Evolutionary conservation across 2,888 invertebrate genomes (phyloP), one percentile per base, ranked within the genome.

Genomic region (Drosophila rubida): DNA sequence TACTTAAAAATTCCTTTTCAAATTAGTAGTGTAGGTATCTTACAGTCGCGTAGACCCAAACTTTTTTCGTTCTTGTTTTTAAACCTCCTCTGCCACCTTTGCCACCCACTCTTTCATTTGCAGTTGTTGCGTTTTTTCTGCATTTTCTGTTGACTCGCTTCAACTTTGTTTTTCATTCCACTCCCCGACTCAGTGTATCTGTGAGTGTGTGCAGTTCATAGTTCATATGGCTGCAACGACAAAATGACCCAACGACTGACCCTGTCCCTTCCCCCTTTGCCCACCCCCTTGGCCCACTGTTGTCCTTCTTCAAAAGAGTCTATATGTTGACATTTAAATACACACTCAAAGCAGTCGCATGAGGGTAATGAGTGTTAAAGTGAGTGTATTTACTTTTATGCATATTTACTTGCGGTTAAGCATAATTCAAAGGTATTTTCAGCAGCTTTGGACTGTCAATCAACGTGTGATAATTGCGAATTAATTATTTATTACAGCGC

Each of bases 121-220:
- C 64, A 35, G 35, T 53, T 42, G 46, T 49, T 57, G 27, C 23
- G 6, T 55, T 35, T 11, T 55, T 67, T 57, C 67, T 70, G 60
- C 57, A 60, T 71, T 65, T 68, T 69, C 42, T 62, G 61, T 69
- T 77, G 63, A 64, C 64, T 59, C 53, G 69, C 55, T 69, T 69
- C 57, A 70, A 74, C 76, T 72, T 84, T 81, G 58, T 77, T 78
- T 74, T 72, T 69, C 53, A 70, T 85, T 60, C 54, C 65, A 63
- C 57, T 58, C 16, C 27, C 32, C 32, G 2, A 30, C 11, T 37
- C n/a, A n/a, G 37, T 35, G 44, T 50, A 45, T 54, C 22, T 35
- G 42, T 53, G 41, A 58, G 49, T 64, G 60, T 42, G 45, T 54
- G 51, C 69, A 55, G 73, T 49, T 57, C 73, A 76, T 65, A 69